A percentile compares a stretch with the other conserved stretches of the same genome.
These are phyloP conservation scores for Buathra laborator DNA, from an alignment of 2,888 invertebrate genomes.

Conservation along the genomic window DNA sequence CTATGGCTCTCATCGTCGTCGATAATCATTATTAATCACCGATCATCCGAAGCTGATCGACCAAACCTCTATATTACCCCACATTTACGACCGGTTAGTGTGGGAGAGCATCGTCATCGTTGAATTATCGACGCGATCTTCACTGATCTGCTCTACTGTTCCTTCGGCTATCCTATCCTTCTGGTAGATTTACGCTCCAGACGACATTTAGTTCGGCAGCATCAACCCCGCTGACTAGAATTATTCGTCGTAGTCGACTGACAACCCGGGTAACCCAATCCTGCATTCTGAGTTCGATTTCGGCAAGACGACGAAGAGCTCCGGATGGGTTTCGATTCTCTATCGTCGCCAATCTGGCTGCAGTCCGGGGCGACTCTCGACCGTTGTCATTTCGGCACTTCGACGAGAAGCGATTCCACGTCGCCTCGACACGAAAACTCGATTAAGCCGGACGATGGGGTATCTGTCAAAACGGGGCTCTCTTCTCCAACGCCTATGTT, in stretches of 20 bases:
- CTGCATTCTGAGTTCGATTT: background rate
- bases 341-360: slow-evolving; percentile 70
- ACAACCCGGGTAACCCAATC: no score
- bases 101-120: slow-evolving; percentile 42
- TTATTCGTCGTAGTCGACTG: slow-evolving; percentile 10
- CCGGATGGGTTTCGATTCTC: slow-evolving; percentile 74
- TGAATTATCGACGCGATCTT: slow-evolving; percentile 51
- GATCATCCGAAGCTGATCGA: slow-evolving; percentile 20
- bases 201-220: slow-evolving; percentile 13
- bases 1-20: background rate
- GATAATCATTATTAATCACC: slow-evolving; percentile 54
- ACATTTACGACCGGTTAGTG: slow-evolving; percentile 29
- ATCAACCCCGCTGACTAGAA: slow-evolving; percentile 38
- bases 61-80: slow-evolving; percentile 21
- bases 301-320: slow-evolving; percentile 26
- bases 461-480: slow-evolving; percentile 76
- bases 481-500: background rate
- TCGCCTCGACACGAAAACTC: slow-evolving; percentile 77
- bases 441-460: slow-evolving; percentile 75
- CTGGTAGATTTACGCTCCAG: slow-evolving; percentile 39
- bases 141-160: background rate
- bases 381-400: slow-evolving; percentile 22
- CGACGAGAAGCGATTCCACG: background rate
- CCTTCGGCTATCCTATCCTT: background rate
- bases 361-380: background rate